phyloP scores from a whole-genome alignment of 2,797 vertebrate species.

The Apogon talboti region DNA sequence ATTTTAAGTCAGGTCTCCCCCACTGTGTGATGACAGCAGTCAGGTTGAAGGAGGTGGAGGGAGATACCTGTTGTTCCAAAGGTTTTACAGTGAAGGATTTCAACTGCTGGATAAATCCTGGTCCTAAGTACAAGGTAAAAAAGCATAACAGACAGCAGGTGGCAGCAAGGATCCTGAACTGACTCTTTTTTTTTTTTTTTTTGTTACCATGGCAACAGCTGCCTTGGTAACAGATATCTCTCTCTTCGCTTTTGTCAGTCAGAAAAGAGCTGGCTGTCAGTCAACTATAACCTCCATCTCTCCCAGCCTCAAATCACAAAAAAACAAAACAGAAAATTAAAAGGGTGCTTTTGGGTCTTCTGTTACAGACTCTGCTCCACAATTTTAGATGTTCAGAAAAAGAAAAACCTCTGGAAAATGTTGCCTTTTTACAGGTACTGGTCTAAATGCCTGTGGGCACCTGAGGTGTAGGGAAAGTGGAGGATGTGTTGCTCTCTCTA shows the following conservation, averaged over 20 bases:
- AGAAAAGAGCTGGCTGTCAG: constrained; percentile 82
- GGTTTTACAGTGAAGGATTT: neutral
- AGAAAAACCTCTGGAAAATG: constrained; percentile 3
- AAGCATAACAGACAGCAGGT: constrained; percentile 68
- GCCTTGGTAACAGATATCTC: constrained; percentile 82
- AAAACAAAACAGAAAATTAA: constrained; percentile 24
- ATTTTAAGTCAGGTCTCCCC: neutral
- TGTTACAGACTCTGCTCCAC: neutral
- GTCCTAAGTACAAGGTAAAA: constrained; percentile 50
- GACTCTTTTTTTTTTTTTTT: constrained; percentile 41
- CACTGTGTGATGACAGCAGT: neutral
- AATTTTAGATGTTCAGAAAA: neutral
- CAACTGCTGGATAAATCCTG: neutral
- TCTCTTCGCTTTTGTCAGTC: constrained; percentile 82
- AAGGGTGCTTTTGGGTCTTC: neutral
- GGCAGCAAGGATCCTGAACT: constrained; percentile 71
- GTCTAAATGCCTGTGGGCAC: constrained; percentile 8
- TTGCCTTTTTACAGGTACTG: neutral
- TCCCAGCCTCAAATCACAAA: constrained; percentile 34
- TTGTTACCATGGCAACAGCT: constrained; percentile 84
- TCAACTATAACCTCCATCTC: constrained; percentile 71
- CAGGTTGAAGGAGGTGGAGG: no score
- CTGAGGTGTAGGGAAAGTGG: constrained; percentile 27
- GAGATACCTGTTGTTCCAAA: no score
- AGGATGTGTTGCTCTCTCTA: constrained; percentile 26